Percentiles rank a stretch among this genome's conserved stretches.
Evolutionary conservation across 1,140 invertebrate species (phyloP).

Genomic region (Panagrolaimus sp.): DNA sequence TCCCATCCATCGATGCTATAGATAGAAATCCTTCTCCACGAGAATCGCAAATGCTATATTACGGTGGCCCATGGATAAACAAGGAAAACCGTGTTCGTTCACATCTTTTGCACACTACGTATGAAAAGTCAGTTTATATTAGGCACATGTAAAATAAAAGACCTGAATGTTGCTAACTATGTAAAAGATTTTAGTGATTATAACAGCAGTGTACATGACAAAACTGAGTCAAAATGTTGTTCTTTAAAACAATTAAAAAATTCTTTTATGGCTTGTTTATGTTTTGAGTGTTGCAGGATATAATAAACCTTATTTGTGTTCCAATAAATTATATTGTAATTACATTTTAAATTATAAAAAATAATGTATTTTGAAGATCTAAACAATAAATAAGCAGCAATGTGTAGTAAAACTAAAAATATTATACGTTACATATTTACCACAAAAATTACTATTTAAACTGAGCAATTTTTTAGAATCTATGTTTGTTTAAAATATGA

Average conservation of each 20-base stretch:
- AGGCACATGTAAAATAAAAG: neutral
- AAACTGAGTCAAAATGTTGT: too few relatives aligned
- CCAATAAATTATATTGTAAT: too few relatives aligned
- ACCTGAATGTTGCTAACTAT: neutral
- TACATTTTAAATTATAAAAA: too few relatives aligned
- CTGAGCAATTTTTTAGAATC: too few relatives aligned
- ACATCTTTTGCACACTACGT: neutral
- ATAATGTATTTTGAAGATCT: too few relatives aligned
- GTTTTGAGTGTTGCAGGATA: conserved; percentile 6
- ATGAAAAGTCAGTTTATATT: conserved; percentile 8
- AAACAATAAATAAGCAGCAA: too few relatives aligned
- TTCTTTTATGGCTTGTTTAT: conserved; percentile 2
- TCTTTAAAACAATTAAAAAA: neutral
- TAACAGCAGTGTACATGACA: too few relatives aligned
- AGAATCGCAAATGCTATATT: conserved; percentile 6
- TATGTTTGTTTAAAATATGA: too few relatives aligned
- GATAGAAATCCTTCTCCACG: neutral
- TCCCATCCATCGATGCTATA: neutral
- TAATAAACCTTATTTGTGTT: neutral
- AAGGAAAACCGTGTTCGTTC: conserved; percentile 6
- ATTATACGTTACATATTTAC: too few relatives aligned
- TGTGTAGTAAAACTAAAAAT: too few relatives aligned
- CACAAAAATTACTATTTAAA: too few relatives aligned
- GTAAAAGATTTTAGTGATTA: too few relatives aligned
- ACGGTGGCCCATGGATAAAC: conserved; percentile 6